These are phyloP conservation scores for Stenopsyche tienmushanensis DNA, from an alignment of 1,140 invertebrate species.

Conservation along the genomic window DNA sequence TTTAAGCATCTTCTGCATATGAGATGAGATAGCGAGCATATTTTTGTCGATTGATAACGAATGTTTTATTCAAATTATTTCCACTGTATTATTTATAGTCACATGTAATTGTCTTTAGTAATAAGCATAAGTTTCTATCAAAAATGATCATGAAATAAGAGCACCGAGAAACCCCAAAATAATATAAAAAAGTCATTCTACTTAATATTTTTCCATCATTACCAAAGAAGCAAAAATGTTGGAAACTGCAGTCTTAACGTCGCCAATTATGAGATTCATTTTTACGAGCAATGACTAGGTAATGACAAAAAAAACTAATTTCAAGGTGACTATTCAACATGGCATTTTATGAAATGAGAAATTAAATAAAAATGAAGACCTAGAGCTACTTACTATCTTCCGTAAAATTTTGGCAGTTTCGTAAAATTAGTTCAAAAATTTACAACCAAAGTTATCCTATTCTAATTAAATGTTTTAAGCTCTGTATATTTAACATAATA, in stretches of 20 bases:
- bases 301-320: conserved; percentile 3
- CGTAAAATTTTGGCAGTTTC: conserved; percentile 25
- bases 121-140: too few relatives aligned
- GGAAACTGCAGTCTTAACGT: conserved; percentile 15
- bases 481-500: neutral
- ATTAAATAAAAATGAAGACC: conserved; percentile 7
- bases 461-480: neutral
- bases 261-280: conserved; percentile 8
- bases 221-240: neutral
- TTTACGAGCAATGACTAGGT: conserved; percentile 23
- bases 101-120: too few relatives aligned
- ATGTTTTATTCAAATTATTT: too few relatives aligned
- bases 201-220: conserved; percentile 1
- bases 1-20: too few relatives aligned
- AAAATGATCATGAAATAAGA: neutral
- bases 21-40: too few relatives aligned
- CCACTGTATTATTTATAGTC: too few relatives aligned
- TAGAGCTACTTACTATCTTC: conserved; percentile 13
- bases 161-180: neutral
- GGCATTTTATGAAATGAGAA: neutral
- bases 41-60: too few relatives aligned
- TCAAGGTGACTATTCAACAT: conserved; percentile 19
- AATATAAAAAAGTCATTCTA: neutral
- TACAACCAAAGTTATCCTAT: conserved; percentile 19
- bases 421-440: conserved; percentile 19